Evolutionary conservation across 2,113 vertebrate genomes (phyloP).

Genomic region (Gobio gobio): DNA sequence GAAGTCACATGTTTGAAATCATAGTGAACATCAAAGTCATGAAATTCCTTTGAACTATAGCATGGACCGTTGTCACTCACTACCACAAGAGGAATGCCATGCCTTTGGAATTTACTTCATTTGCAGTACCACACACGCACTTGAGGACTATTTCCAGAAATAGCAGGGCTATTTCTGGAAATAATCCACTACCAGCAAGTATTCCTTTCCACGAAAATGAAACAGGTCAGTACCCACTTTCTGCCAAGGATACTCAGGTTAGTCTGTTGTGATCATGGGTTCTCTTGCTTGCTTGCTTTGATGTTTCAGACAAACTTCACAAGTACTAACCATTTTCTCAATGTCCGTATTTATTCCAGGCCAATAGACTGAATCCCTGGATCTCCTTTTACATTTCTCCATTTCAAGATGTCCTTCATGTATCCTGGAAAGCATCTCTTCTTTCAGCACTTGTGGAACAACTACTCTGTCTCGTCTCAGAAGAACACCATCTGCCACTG

Average conservation of each 20-base stretch:
- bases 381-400: slow-evolving; percentile 51
- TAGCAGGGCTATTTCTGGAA: not conserved
- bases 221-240: slow-evolving; percentile 35
- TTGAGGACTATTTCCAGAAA: not conserved
- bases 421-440: too few species aligned
- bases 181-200: not conserved
- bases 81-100: not conserved
- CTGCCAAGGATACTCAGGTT: slow-evolving; percentile 38
- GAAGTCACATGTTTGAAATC: too few species aligned
- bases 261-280: not conserved
- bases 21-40: too few species aligned
- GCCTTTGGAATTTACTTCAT: slow-evolving; percentile 2
- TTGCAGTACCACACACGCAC: slow-evolving; percentile 19
- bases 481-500: too few species aligned
- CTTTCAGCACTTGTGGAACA: too few species aligned
- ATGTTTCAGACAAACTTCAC: slow-evolving; percentile 49
- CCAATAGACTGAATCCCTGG: slow-evolving; percentile 44
- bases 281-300: slow-evolving; percentile 37
- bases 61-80: not conserved
- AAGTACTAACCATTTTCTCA: slow-evolving; percentile 38
- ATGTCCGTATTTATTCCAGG: slow-evolving; percentile 52
- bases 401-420: too few species aligned
- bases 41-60: too few species aligned
- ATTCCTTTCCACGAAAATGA: not conserved
- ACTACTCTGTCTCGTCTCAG: too few species aligned